These are phyloP conservation scores for Hippocampus abdominalis DNA, from an alignment of 2,113 vertebrate genomes.

Conservation along the genomic window DNA sequence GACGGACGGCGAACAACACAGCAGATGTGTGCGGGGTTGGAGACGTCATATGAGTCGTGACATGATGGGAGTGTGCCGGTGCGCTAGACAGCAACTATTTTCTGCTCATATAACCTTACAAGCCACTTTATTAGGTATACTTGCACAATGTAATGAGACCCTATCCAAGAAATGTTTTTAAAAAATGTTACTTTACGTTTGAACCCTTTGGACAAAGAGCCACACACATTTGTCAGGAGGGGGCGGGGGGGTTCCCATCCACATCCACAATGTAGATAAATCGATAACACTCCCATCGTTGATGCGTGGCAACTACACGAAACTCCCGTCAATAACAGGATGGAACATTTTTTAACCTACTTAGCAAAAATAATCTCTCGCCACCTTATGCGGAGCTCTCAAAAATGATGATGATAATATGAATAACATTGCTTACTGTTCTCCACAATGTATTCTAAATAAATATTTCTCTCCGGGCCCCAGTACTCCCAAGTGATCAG, in stretches of 20 bases:
- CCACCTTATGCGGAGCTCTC: constrained; percentile 39
- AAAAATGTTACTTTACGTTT: neutral
- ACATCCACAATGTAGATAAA: constrained; percentile 51
- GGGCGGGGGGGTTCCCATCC: constrained; percentile 11
- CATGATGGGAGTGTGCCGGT: constrained; percentile 17
- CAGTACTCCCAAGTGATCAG: constrained; percentile 94
- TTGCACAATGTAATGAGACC: neutral
- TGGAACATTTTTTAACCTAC: constrained; percentile 26
- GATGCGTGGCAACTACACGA: constrained; percentile 20
- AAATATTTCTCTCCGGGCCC: constrained; percentile 85
- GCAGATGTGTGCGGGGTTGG: constrained; percentile 36
- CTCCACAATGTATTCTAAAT: constrained; percentile 88
- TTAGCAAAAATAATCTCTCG: constrained; percentile 36
- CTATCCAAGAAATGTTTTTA: neutral
- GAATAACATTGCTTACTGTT: constrained; percentile 89
- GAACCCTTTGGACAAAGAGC: constrained; percentile 33
- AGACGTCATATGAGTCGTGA: constrained; percentile 29
- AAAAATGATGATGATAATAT: constrained; percentile 24
- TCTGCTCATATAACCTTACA: neutral
- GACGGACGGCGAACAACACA: constrained; percentile 75
- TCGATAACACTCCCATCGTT: constrained; percentile 32
- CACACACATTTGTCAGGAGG: constrained; percentile 27
- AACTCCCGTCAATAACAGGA: constrained; percentile 20
- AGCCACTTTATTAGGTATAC: neutral
- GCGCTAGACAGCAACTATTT: neutral